Evolutionary conservation across 2,888 invertebrate species (phyloP).

Genomic region (Magallana nippona): DNA sequence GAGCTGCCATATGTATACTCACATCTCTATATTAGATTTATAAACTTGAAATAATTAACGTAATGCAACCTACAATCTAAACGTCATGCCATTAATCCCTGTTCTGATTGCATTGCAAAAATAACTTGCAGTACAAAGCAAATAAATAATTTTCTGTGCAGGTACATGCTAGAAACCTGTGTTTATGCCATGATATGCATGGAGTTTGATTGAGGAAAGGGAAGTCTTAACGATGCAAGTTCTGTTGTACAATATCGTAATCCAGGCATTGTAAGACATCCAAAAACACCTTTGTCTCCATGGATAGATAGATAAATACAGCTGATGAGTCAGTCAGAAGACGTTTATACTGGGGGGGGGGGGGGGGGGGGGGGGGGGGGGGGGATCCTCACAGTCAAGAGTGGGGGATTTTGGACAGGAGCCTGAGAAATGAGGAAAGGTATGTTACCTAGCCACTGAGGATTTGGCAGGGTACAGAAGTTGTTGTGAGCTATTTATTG

Average conservation of each 20-base stretch:
- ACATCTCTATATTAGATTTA: too few species aligned
- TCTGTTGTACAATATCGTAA: too few species aligned
- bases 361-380: too few species aligned
- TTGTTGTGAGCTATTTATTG: conserved; percentile 31
- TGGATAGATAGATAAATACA: background rate
- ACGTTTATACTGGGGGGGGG: background rate
- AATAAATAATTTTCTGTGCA: background rate
- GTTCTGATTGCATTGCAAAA: background rate
- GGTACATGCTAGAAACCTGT: background rate
- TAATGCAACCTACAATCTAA: background rate
- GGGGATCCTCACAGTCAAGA: background rate
- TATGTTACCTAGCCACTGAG: conserved; percentile 13
- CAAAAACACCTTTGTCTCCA: too few species aligned
- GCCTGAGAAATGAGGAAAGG: conserved; percentile 16
- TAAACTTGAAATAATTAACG: background rate
- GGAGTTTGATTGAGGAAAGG: too few species aligned
- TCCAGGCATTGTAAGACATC: too few species aligned
- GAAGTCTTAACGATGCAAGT: too few species aligned
- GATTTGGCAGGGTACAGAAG: background rate
- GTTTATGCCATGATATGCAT: background rate
- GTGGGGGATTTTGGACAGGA: conserved; percentile 13
- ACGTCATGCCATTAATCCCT: background rate
- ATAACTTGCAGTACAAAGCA: background rate
- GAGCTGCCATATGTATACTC: too few species aligned
- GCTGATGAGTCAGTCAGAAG: background rate